Base-by-base conservation (phyloP, 2,888 invertebrate species). In the Amphipyra tragopoginis region DNA sequence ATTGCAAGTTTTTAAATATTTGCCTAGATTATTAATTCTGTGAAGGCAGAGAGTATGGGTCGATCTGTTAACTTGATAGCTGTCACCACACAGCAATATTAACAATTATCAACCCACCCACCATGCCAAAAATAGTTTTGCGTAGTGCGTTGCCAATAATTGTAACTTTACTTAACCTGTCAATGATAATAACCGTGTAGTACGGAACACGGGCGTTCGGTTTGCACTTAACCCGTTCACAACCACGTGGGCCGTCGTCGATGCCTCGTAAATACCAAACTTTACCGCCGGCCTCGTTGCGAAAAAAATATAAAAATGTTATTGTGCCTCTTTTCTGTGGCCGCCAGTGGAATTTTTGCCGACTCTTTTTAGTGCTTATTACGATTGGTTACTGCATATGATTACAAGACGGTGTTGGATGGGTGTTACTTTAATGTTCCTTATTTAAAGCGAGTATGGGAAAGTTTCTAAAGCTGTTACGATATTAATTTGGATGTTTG, bases 201-300 rank as follows among this genome's bases (percentile, higher is more conserved):
- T 56, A 54, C 69, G 53, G 63, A 73, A 68, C 56, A 14, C 61
- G 5, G 7, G 7, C 29, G 45, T 49, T 55, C 34, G 7, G 33
- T 49, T 55, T 58, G 52, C 29, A 13, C 52, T 65, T 52, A 66
- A 77, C 58, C 63, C 55, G 56, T 58, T 63, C 56, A 14, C 40
- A 13, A 26, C 72, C 80, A 83, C 84, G 86, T 88, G 85, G 86
- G 86, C 61, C 76, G 86, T 79, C 75, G 69, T 55, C 56, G 60
- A 57, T 53, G 48, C 45, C 50, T 83, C 88, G 80, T 89, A 89
- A 90, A 89, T 82, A 87, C 72, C 65, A 60, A 60, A 66, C 59
- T 85, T 89, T 83, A 87, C 81, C 69, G 75, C 75, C 72, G 67
- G 52, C 65, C 77, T 80, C 69, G 69, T 77, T 71, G 82, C 74